Evolutionary conservation across 2,888 invertebrate genomes (phyloP), one percentile per base, ranked within the genome.

Genomic region (Nomada lathburiana): DNA sequence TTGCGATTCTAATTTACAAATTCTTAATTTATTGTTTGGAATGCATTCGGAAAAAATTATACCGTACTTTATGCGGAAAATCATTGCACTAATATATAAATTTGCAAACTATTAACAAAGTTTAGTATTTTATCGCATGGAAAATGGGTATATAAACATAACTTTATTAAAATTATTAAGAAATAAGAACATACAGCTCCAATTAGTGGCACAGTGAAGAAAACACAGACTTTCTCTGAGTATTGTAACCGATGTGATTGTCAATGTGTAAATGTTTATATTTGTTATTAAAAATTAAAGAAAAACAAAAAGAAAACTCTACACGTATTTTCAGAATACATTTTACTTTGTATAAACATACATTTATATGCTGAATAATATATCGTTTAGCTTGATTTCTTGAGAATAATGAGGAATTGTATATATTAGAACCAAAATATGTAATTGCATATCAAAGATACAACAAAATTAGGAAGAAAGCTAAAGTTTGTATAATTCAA

Each of bases 401-500:
- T 47, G 16, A 16, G 5, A 42, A 36, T 59, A 60, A 20, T 47
- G 50, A 64, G 59, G n/a, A 63, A 70, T 65, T 80, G 71, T 80
- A 76, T 10, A 76, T 62, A 71, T 5, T 71, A 65, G 11, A 50
- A 29, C 11, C 52, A 18, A 53, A 65, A 55, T n/a, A 47, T 62
- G 72, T 52, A 67, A 53, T 68, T 63, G 7, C 36, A 36, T 36
- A 29, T 42, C 5, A 16, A 57, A 52, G n/a, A 44, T 53, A 44
- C 53, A 64, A 23, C 47, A 3, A 44, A 68, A 36, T 29, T 67
- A 11, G 18, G 16, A 47, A 29, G 11, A 29, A 63, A 29, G 44
- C 42, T 68, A 63, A 77, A 26, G 29, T 77, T 77, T 80, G 36
- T 36, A 26, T 72, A 80, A 77, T 50, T 80, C 62, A 57, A 64